Evolutionary conservation across 1,140 invertebrate species (phyloP).

Genomic region (Thaumatotibia leucotreta): DNA sequence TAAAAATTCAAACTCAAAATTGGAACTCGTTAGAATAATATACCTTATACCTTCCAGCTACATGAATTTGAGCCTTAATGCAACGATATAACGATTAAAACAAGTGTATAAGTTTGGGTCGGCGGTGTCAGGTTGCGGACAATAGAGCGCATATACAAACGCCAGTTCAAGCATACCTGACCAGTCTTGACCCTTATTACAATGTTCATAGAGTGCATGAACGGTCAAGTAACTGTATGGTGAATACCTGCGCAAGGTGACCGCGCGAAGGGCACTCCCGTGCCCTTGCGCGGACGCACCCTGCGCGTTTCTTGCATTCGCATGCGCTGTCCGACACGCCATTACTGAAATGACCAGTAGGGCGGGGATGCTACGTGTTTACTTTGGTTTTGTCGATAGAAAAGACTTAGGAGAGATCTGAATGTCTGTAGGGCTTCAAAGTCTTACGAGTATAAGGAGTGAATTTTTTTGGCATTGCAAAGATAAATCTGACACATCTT

Average conservation of each 20-base stretch:
- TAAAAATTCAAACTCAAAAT: conserved; percentile 52
- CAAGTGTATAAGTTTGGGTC: conserved; percentile 21
- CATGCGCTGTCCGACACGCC: conserved; percentile 60
- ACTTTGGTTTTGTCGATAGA: conserved; percentile 18
- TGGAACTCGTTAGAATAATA: conserved; percentile 64
- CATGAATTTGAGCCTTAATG: background rate
- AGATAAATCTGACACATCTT: too few relatives aligned
- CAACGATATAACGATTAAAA: background rate
- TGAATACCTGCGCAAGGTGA: conserved; percentile 71
- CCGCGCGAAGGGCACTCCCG: conserved; percentile 56
- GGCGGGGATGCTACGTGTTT: conserved; percentile 15
- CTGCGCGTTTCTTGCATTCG: conserved; percentile 37
- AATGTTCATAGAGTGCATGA: too few relatives aligned
- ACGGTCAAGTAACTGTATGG: too few relatives aligned
- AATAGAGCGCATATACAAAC: conserved; percentile 69
- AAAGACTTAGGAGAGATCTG: background rate
- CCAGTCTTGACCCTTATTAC: background rate
- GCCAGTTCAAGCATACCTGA: too few relatives aligned
- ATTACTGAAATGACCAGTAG: conserved; percentile 59
- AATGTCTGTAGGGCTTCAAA: too few relatives aligned
- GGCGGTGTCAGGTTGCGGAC: conserved; percentile 61
- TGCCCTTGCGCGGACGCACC: conserved; percentile 45
- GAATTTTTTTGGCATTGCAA: too few relatives aligned
- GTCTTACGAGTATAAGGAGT: too few relatives aligned
- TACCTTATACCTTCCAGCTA: conserved; percentile 11